Evolutionary conservation across 2,797 vertebrate genomes (phyloP), one percentile per base, ranked within the genome.

Genomic region (Anisognathus igniventris): DNA sequence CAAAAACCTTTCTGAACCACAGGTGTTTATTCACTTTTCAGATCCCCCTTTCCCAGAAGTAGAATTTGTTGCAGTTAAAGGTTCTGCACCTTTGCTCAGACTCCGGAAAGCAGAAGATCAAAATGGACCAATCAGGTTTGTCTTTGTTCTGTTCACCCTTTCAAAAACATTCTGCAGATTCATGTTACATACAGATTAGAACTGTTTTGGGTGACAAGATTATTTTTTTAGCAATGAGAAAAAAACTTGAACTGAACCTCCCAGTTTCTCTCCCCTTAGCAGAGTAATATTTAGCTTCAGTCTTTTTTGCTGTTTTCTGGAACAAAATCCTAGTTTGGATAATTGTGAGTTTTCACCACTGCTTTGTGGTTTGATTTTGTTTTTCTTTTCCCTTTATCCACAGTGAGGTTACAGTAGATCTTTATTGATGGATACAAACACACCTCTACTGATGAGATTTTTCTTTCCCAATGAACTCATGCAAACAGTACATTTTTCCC

Each of bases 81-180:
- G 97, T 72, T 97, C 97, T 68, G 39, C 92, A 22, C 98, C 99
- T n/a, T 97, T 73, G 28, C 92, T 99, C 86, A 98, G 58, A 79
- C 96, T 99, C 14, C 95, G 61, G 50, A 98, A 98, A 97, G 98
- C 96, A 45, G 95, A 95, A 65, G 97, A 98, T 95, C 97, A 93
- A 45, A 98, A 99, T 67, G 99, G 99, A 68, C 97, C 98, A 1
- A 98, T 99, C 95, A 99, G 99, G 99, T 99, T 96, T 96, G 97
- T 87, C 44, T 72, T 35, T 84, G 31, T 35, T 22, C 65, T 90
- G 40, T 47, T 74, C n/a, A 81, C 20, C 18, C 10, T 51, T 74
- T 51, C 24, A 44, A 53, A 67, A 51, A 15, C 5, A 6, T 61
- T 62, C n/a, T 80, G 23, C 24, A 60, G 40, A 37, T 56, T 65